These are phyloP conservation scores for Drosophila merina DNA, from an alignment of 2,888 invertebrate species.

Conservation along the genomic window DNA sequence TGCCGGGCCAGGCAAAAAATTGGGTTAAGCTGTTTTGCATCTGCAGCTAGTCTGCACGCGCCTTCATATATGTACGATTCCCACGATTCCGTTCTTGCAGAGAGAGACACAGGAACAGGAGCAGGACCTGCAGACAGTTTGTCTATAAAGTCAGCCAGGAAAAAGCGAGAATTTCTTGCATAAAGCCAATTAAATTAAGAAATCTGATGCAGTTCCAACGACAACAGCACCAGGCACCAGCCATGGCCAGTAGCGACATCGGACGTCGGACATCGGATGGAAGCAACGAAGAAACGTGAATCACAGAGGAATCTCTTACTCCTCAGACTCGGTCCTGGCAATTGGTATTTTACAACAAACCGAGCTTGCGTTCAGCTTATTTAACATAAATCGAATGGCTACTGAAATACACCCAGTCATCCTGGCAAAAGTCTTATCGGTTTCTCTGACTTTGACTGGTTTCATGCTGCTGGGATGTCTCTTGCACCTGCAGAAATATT, in stretches of 20 bases:
- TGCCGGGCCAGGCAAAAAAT: conserved; percentile 22
- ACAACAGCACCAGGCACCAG: conserved; percentile 40
- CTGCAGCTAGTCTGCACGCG: conserved; percentile 30
- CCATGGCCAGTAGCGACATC: conserved; percentile 18
- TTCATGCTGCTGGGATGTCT: conserved; percentile 21
- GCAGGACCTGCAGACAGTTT: conserved; percentile 72
- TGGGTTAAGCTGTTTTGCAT: conserved; percentile 56
- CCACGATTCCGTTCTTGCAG: conserved; percentile 28
- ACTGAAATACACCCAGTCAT: conserved; percentile 76
- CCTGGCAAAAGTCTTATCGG: conserved; percentile 34
- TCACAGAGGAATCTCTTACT: conserved; percentile 34
- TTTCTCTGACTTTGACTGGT: conserved; percentile 23
- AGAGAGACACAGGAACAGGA: conserved; percentile 1
- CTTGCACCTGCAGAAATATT: conserved; percentile 22
- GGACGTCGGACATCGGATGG: conserved; percentile 5
- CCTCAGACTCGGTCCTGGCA: conserved; percentile 41
- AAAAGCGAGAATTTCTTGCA: conserved; percentile 69
- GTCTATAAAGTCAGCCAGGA: conserved; percentile 64
- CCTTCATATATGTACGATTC: conserved; percentile 29
- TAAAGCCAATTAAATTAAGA: conserved; percentile 80
- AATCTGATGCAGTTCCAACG: conserved; percentile 76
- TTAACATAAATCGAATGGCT: conserved; percentile 81
- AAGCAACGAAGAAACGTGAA: conserved; percentile 42
- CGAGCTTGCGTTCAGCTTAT: conserved; percentile 73
- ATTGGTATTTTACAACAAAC: conserved; percentile 80